Base-by-base conservation (phyloP, 1,140 invertebrate species). In the Drosophila nigrodunni region DNA sequence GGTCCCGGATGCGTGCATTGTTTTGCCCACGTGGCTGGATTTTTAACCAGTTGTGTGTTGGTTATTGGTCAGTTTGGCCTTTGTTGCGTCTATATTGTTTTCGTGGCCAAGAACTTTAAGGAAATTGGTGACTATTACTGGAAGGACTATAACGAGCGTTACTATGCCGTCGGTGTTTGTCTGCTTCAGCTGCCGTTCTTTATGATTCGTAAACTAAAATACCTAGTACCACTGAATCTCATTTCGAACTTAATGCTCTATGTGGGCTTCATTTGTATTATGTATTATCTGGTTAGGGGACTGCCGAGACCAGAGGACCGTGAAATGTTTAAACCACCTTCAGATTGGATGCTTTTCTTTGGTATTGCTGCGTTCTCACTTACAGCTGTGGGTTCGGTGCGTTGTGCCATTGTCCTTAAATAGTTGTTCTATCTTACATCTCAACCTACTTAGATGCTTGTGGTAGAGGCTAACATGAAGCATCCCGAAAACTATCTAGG, bases 61-160 rank as follows among this genome's bases (percentile, higher is more conserved):
- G 77, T 82, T 11, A 49, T 87, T 9, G 83, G 82, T 5, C 82
- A 87, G 43, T 82, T 87, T 30, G 69, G 80, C 0, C 59, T 88
- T 18, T 87, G 83, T 69, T 68, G 83, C 49, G 80, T 87, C 21
- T 88, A 87, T 11, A 62, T 87, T 65, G 82, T 87, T 3, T 87
- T 87, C 35, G 82, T 87, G 44, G 55, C 82, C 1, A 88, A 87
- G 61, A 87, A 88, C 49, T 77, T 82, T 30, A 87, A 87, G 35
- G 82, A 88, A 18, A 82, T 87, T 15, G 82, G 83, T 9, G 82
- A 87, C 10, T 66, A 70, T 9, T 70, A 87, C 15, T 43, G 49
- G 1, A 69, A 49, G 2, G 37, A 61, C 3, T 61, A 39, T n/a
- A 66, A 69, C 13, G 76, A 87, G 30, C 61, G 73, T 7, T 82